Evolutionary conservation across 2,888 invertebrate genomes (phyloP).

Genomic region (Boloria euphrosyne): DNA sequence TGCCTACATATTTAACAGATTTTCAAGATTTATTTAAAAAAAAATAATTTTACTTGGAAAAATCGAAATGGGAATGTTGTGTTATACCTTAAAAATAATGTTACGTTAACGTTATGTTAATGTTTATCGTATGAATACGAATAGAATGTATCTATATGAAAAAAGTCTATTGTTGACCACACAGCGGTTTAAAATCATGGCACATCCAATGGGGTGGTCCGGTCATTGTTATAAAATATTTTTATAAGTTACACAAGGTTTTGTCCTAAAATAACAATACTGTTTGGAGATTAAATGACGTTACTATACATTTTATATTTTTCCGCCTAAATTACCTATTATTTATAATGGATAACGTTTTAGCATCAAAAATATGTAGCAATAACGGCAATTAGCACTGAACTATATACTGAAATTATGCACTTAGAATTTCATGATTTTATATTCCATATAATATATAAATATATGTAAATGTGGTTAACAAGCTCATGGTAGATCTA

Average conservation of each 20-base stretch:
- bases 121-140: slow-evolving; percentile 1
- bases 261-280: slow-evolving; percentile 44
- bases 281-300: slow-evolving; percentile 29
- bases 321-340: not conserved
- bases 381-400: too few relatives aligned
- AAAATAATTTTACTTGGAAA: not conserved
- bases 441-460: not conserved
- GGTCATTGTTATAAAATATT: slow-evolving; percentile 41
- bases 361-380: too few relatives aligned
- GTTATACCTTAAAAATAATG: too few relatives aligned
- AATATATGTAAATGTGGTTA: not conserved
- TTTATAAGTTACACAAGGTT: slow-evolving; percentile 36
- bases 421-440: not conserved
- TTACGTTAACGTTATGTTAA: not conserved
- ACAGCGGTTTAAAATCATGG: slow-evolving; percentile 31
- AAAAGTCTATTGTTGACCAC: slow-evolving; percentile 13
- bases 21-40: slow-evolving; percentile 30
- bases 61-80: too few relatives aligned
- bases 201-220: slow-evolving; percentile 38
- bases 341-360: not conserved
- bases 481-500: not conserved
- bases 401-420: too few relatives aligned
- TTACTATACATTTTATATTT: slow-evolving; percentile 27
- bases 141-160: not conserved
- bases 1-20: slow-evolving; percentile 30